A percentile compares a stretch with the other conserved stretches of the same genome.
Conservation (phyloP, 2,888 invertebrate species). For the Cataglyphis cursor region DNA sequence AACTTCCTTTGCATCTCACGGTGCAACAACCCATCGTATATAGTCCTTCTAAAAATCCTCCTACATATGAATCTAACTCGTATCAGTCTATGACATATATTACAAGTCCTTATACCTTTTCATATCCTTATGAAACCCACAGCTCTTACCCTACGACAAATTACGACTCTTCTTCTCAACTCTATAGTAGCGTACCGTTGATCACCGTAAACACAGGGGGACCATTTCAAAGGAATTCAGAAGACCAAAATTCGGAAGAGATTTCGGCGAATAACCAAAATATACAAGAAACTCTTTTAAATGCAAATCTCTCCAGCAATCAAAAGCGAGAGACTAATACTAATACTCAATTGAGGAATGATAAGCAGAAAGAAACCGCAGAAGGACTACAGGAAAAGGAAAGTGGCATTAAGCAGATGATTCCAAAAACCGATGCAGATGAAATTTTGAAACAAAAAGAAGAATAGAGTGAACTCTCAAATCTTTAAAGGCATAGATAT, state of each 20-base stretch:
- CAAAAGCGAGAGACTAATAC: neutral
- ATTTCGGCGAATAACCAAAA: neutral
- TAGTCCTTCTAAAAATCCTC: neutral
- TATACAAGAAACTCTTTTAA: neutral
- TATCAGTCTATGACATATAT: neutral
- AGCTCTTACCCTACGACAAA: neutral
- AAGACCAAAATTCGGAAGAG: neutral
- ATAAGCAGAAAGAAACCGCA: neutral
- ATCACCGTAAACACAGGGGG: conserved; percentile 22
- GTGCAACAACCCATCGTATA: neutral
- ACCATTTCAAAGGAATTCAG: conserved; percentile 12
- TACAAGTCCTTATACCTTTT: neutral
- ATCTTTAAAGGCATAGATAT: neutral
- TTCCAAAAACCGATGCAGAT: neutral
- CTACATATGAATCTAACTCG: neutral
- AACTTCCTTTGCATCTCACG: neutral
- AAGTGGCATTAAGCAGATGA: neutral
- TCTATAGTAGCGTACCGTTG: neutral
- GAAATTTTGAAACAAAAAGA: neutral
- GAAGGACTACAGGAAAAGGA: neutral
- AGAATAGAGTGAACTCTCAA: neutral
- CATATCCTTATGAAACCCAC: neutral
- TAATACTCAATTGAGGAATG: neutral
- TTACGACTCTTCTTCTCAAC: neutral
- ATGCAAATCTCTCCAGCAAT: neutral